A percentile compares a stretch with the other conserved stretches of the same genome.
phyloP scores from a whole-genome alignment of 2,888 invertebrate genomes.

The Caenorhabditis virilis region DNA sequence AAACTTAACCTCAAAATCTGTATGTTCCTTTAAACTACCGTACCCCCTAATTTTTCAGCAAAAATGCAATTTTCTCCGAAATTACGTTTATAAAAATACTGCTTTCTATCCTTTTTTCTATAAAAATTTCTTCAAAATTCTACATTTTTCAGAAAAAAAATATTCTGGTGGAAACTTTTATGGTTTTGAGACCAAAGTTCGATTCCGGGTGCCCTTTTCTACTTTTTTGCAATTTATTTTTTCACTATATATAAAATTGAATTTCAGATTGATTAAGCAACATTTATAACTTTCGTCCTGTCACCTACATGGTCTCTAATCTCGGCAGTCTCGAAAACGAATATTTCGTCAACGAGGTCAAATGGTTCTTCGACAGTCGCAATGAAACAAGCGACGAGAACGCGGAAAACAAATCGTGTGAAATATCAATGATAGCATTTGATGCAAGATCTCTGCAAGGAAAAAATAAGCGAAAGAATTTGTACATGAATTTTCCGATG shows the following conservation, averaged over 20 bases:
- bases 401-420: slow-evolving; percentile 32
- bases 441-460: slow-evolving; percentile 50
- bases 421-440: slow-evolving; percentile 45
- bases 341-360: slow-evolving; percentile 30
- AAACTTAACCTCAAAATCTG: too few species aligned
- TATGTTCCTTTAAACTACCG: too few species aligned
- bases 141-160: background rate
- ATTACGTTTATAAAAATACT: too few species aligned
- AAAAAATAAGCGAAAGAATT: background rate
- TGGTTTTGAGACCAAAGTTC: too few species aligned
- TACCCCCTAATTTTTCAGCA: too few species aligned
- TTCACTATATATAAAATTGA: too few species aligned
- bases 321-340: slow-evolving; percentile 39
- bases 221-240: too few species aligned
- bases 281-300: too few species aligned
- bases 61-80: too few species aligned
- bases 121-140: background rate
- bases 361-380: slow-evolving; percentile 46
- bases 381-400: slow-evolving; percentile 40
- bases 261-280: too few species aligned
- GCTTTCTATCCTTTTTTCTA: background rate
- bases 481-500: background rate
- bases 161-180: background rate
- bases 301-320: slow-evolving; percentile 40
- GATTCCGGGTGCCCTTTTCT: too few species aligned